phyloP scores from a whole-genome alignment of 2,113 vertebrate species.

The Cairina moschata region DNA sequence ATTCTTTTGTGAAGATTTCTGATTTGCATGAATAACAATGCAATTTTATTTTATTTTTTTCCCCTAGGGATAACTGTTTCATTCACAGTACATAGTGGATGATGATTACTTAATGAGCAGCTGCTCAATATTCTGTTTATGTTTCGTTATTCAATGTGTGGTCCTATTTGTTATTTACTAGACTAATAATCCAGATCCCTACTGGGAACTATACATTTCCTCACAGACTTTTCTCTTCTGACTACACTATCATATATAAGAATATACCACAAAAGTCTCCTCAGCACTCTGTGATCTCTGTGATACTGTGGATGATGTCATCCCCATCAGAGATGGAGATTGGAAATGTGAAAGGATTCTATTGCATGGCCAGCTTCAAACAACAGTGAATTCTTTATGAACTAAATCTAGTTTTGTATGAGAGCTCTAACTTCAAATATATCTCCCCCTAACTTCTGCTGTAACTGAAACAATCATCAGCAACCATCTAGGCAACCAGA shows the following conservation, averaged over 20 bases:
- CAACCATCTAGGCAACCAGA: not conserved
- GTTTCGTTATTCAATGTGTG: conserved; percentile 59
- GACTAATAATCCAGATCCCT: conserved; percentile 7
- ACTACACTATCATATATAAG: not conserved
- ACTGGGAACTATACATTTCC: conserved; percentile 28
- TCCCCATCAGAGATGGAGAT: not conserved
- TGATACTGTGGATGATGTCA: not conserved
- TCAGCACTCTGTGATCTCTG: conserved; percentile 12
- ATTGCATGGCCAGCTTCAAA: not conserved
- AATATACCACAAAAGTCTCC: not conserved
- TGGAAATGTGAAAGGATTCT: not conserved
- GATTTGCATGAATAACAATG: not conserved
- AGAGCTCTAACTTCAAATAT: not conserved
- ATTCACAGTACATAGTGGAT: not conserved
- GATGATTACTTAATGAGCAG: conserved; percentile 54
- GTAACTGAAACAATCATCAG: not conserved
- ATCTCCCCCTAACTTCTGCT: not conserved
- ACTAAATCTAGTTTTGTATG: not conserved
- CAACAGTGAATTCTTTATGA: not conserved
- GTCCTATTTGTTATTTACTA: conserved; percentile 50
- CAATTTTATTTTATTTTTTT: not conserved
- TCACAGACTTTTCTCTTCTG: conserved; percentile 20
- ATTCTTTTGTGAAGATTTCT: not conserved
- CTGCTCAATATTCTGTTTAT: conserved; percentile 42
- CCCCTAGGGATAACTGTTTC: not conserved